These are phyloP conservation scores for Crocallis elinguaria DNA, from an alignment of 2,888 invertebrate species.

Conservation along the genomic window DNA sequence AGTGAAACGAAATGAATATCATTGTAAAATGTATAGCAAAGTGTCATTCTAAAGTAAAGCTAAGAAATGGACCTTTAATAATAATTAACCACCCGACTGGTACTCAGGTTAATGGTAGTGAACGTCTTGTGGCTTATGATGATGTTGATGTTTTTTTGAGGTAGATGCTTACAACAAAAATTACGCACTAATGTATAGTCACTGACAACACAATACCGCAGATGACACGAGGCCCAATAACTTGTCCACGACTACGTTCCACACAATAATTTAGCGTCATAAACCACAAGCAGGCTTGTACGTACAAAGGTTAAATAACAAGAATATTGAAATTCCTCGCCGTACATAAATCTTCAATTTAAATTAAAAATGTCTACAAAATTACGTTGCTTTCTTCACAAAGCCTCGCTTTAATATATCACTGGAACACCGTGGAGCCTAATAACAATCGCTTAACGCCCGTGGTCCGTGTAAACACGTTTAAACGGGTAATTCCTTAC, in stretches of 20 bases:
- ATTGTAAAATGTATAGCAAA: not conserved
- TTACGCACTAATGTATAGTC: too few species aligned
- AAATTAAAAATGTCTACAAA: constrained; percentile 35
- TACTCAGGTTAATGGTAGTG: too few species aligned
- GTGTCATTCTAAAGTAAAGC: not conserved
- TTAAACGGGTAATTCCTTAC: constrained; percentile 59
- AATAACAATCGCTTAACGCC: constrained; percentile 36
- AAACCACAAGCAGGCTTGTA: constrained; percentile 12
- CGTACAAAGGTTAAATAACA: constrained; percentile 24
- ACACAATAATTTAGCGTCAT: constrained; percentile 14
- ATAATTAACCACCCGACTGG: too few species aligned
- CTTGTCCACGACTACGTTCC: not conserved
- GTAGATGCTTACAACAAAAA: too few species aligned
- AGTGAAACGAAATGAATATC: not conserved
- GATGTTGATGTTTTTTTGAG: too few species aligned
- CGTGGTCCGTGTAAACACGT: constrained; percentile 61
- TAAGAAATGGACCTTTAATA: too few species aligned
- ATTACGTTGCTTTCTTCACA: constrained; percentile 34
- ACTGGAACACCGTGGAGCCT: constrained; percentile 28
- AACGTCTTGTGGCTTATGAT: too few species aligned
- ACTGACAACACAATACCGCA: too few species aligned
- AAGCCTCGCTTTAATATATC: constrained; percentile 35
- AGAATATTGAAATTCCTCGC: constrained; percentile 26
- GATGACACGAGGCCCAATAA: not conserved
- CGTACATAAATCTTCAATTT: constrained; percentile 31